Conservation (phyloP, 53 echinoderm and acorn worm genomes). For the Crossaster papposus region DNA sequence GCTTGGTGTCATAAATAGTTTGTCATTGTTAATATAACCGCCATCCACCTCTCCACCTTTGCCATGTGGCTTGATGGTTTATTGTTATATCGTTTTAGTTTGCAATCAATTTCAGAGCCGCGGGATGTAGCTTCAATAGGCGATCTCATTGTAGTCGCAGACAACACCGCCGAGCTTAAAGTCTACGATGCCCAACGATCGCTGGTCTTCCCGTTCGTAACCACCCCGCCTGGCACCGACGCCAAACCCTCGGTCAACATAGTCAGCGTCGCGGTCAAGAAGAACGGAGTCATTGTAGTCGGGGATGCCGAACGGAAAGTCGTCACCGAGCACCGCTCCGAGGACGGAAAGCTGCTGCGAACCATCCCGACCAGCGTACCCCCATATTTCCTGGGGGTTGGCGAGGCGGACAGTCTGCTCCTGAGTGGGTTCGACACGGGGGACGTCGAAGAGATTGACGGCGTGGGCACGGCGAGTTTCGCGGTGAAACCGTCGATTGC, state of each 20-base stretch:
- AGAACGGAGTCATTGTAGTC: conserved; percentile 16
- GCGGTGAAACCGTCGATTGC: conserved; percentile 12
- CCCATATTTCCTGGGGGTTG: conserved; percentile 47
- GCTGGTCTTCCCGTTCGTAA: conserved; percentile 29
- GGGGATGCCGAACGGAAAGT: conserved; percentile 42
- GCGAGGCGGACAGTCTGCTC: not conserved
- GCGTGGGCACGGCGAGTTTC: conserved; percentile 12
- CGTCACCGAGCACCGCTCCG: conserved; percentile 20
- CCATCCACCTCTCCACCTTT: not conserved
- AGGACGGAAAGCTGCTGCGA: not conserved
- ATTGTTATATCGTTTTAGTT: not conserved
- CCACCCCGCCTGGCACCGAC: conserved; percentile 1
- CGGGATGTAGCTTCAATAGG: conserved; percentile 19
- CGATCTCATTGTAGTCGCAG: conserved; percentile 52
- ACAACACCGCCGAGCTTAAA: conserved; percentile 45
- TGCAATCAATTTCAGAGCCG: conserved; percentile 1
- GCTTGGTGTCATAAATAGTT: no score
- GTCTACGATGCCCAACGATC: conserved; percentile 34
- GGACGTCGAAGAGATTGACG: conserved; percentile 22
- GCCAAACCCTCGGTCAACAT: conserved; percentile 25
- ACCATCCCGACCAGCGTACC: conserved; percentile 28
- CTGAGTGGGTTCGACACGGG: conserved; percentile 38
- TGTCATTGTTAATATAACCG: no score
- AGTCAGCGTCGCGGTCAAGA: conserved; percentile 32
- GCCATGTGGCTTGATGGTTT: not conserved